Evolutionary conservation across 1,140 invertebrate species (phyloP), one percentile per base, ranked within the genome.

Genomic region (Cephus cinctus): DNA sequence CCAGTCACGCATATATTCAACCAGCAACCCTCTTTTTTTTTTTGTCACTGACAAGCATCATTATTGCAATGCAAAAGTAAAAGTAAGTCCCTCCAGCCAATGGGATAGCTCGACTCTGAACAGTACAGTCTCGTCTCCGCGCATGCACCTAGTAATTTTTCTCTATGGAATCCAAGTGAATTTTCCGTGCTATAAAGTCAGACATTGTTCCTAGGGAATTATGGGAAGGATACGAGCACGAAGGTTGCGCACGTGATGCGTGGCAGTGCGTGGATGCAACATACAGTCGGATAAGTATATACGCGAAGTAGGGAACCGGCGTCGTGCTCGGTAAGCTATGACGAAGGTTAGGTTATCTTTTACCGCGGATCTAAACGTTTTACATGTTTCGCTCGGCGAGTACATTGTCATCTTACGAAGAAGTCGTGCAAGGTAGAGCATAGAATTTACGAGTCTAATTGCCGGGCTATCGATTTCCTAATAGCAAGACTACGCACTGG

Each of bases 241-340:
- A 11, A 12, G 5, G 32, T 19, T 20, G 16, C 43, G 32, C 21
- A 34, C 21, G 32, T 23, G 31, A 21, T 32, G 1, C 18, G n/a
- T 34, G n/a, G 32, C 32, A 15, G n/a, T n/a, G n/a, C 18, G 27
- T 23, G 32, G 32, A 45, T n/a, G 21, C 40, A 23, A 22, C 25
- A 3, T n/a, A 11, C 40, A 22, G 27, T 41, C 31, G 27, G 12
- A 6, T 12, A 30, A 30, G 39, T 43, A 38, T 31, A 16, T 27
- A 32, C 43, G 21, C 32, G 11, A 51, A 18, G 43, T 56, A 53
- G 48, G 39, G 52, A 56, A 67, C 61, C 63, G 68, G 65, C 68
- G 65, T 71, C 63, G 68, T 59, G 70, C 70, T 71, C 59, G 68
- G 70, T 65, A 71, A 71, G 59, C 68, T 73, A 70, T 71, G 68